Evolutionary conservation across 2,113 vertebrate species (phyloP).

Genomic region (Cebus imitator): DNA sequence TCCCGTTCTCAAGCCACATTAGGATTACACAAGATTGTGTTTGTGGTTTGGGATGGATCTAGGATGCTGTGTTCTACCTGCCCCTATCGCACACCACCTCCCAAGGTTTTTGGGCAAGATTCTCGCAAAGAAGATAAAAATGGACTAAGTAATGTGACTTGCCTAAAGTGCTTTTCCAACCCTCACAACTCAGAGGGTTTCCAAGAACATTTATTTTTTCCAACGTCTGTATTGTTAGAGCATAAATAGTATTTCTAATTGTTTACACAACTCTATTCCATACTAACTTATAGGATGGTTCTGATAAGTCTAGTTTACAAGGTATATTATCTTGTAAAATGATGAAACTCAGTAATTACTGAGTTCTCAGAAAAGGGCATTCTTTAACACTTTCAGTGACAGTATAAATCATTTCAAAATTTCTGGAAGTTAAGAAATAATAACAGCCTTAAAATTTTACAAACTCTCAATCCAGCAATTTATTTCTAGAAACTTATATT

Average conservation of each 20-base stretch:
- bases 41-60: background rate
- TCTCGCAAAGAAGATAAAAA: background rate
- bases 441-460: constrained; percentile 23
- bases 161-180: background rate
- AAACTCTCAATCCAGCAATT: background rate
- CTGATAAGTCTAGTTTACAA: background rate
- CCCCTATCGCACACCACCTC: background rate
- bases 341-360: background rate
- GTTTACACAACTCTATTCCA: background rate
- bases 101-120: background rate
- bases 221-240: background rate
- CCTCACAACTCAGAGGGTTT: background rate
- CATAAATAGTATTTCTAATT: background rate
- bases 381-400: background rate
- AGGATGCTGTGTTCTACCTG: background rate
- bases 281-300: background rate
- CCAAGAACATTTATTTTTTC: constrained; percentile 17
- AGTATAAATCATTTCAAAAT: constrained; percentile 11
- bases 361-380: background rate
- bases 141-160: background rate
- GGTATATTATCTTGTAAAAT: constrained; percentile 1
- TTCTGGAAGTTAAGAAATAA: background rate
- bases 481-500: constrained; percentile 31
- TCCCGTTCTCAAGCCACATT: background rate
- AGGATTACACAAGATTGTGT: background rate